Evolutionary conservation across 2,113 vertebrate species (phyloP).

Genomic region (Capreolus pygargus): DNA sequence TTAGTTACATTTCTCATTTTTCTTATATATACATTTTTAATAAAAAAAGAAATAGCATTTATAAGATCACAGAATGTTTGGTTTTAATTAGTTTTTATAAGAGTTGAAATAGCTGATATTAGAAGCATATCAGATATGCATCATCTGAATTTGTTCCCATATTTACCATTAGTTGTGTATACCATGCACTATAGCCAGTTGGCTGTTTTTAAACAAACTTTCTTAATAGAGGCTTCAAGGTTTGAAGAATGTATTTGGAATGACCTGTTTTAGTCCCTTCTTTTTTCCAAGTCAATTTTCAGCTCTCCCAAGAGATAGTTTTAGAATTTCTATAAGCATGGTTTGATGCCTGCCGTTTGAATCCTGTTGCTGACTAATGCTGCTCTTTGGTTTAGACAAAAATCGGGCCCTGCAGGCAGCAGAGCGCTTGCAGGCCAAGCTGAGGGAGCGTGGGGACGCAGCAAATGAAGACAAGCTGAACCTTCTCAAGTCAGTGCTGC

Average conservation of each 20-base stretch:
- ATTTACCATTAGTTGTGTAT: background rate
- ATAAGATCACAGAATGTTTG: background rate
- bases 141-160: background rate
- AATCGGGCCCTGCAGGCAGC: constrained; percentile 94
- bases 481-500: constrained; percentile 92
- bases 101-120: background rate
- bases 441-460: constrained; percentile 92
- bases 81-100: background rate
- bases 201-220: background rate
- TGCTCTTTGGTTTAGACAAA: constrained; percentile 84
- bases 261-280: background rate
- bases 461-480: constrained; percentile 92
- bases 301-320: background rate
- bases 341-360: background rate
- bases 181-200: background rate
- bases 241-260: background rate
- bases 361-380: constrained; percentile 35
- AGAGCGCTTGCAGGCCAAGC: constrained; percentile 93
- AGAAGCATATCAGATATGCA: background rate
- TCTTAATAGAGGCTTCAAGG: background rate
- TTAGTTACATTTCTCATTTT: background rate
- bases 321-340: background rate
- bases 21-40: background rate
- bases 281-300: background rate
- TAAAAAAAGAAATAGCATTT: background rate